phyloP scores from a whole-genome alignment of 2,888 invertebrate genomes.

The Metacarcinus magister region DNA sequence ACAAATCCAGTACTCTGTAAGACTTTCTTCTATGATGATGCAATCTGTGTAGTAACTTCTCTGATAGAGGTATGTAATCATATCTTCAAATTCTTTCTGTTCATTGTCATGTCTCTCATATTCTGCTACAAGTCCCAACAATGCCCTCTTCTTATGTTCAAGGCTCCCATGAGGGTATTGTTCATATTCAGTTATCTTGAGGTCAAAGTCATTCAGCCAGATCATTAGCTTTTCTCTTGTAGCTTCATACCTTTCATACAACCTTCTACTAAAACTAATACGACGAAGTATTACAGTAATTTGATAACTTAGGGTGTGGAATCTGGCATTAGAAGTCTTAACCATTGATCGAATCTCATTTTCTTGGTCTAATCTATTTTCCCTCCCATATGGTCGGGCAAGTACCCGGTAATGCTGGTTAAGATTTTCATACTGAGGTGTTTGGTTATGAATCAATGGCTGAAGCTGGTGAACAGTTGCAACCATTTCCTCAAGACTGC shows the following conservation, averaged over 20 bases:
- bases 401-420: slow-evolving; percentile 81
- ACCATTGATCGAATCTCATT: slow-evolving; percentile 80
- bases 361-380: slow-evolving; percentile 80
- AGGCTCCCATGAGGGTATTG: slow-evolving; percentile 56
- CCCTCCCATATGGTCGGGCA: slow-evolving; percentile 80
- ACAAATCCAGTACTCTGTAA: slow-evolving; percentile 73
- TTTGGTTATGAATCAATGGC: slow-evolving; percentile 80
- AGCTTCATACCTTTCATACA: slow-evolving; percentile 74
- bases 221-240: slow-evolving; percentile 72
- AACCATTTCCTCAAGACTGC: slow-evolving; percentile 64
- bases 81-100: slow-evolving; percentile 75
- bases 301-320: slow-evolving; percentile 79
- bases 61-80: slow-evolving; percentile 78
- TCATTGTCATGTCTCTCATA: slow-evolving; percentile 75
- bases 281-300: slow-evolving; percentile 77
- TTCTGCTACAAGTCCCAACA: slow-evolving; percentile 75
- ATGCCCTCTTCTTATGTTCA: slow-evolving; percentile 76
- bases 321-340: slow-evolving; percentile 79
- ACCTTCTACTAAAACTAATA: slow-evolving; percentile 74
- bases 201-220: slow-evolving; percentile 77
- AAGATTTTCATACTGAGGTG: slow-evolving; percentile 79
- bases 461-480: slow-evolving; percentile 77
- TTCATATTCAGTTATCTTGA: slow-evolving; percentile 72
- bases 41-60: slow-evolving; percentile 79
- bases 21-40: slow-evolving; percentile 77